Evolutionary conservation across 1,140 invertebrate species (phyloP).

Genomic region (Brachionus paranguensis): DNA sequence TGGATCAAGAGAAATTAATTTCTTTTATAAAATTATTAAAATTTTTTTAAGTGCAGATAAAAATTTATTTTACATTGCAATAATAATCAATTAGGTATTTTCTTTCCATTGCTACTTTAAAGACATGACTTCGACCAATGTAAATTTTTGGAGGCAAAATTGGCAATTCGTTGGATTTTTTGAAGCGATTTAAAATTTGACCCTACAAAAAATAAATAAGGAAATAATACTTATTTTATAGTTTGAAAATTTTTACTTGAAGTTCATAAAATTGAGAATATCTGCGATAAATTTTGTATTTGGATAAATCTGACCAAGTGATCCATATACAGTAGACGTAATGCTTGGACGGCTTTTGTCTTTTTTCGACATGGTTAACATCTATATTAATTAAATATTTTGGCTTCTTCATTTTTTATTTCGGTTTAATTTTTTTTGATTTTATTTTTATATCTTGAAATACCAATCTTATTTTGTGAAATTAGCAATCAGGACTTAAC

Average conservation of each 20-base stretch:
- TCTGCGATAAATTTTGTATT: neutral
- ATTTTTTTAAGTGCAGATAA: neutral
- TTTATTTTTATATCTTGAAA: neutral
- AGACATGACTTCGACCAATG: neutral
- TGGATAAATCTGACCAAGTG: neutral
- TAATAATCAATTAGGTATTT: neutral
- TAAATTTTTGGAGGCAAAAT: neutral
- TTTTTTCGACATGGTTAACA: neutral
- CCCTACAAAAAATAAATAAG: neutral
- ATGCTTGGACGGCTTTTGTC: neutral
- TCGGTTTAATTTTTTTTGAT: neutral
- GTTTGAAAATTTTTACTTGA: neutral
- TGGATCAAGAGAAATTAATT: neutral
- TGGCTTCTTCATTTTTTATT: neutral
- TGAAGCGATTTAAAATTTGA: neutral
- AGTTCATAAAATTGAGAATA: neutral
- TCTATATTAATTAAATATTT: neutral
- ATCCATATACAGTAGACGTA: neutral
- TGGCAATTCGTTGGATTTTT: neutral
- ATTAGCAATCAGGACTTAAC: too few species aligned
- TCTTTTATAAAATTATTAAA: neutral
- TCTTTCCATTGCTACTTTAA: neutral
- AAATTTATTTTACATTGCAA: neutral
- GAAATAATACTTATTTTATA: neutral
- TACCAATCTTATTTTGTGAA: too few species aligned